phyloP scores from a whole-genome alignment of 1,140 invertebrate species.

The Lucilia cuprina region DNA sequence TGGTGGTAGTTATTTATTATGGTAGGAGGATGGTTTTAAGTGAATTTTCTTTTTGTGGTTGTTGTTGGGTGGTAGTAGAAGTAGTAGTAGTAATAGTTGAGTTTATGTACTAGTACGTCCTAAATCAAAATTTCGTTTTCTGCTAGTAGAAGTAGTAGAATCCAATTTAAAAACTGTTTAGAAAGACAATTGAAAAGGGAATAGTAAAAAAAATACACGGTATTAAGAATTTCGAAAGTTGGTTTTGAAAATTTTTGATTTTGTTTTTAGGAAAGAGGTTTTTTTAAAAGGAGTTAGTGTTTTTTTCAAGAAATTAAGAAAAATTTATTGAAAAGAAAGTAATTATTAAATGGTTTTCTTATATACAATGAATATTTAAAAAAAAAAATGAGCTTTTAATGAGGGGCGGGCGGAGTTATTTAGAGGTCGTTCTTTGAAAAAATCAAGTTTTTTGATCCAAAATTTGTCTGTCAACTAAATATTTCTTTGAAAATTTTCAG shows the following conservation, averaged over 20 bases:
- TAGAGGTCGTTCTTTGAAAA: no score
- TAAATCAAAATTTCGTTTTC: conserved; percentile 17
- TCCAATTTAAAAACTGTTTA: conserved; percentile 30
- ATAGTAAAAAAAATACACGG: conserved; percentile 25
- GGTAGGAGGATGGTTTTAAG: neutral
- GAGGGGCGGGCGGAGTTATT: no score
- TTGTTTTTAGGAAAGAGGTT: neutral
- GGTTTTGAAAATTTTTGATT: neutral
- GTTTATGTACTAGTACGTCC: conserved; percentile 5
- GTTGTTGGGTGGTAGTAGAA: neutral
- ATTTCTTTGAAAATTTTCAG: no score
- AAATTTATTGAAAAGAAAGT: no score
- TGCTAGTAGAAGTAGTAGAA: neutral
- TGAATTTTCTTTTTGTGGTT: neutral
- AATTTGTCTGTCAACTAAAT: no score
- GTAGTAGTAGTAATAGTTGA: neutral
- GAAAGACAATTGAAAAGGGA: conserved; percentile 9
- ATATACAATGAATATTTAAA: no score
- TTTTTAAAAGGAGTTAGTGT: neutral
- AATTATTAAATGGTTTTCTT: no score
- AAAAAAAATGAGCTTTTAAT: no score
- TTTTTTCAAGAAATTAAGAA: neutral
- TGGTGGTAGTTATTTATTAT: neutral
- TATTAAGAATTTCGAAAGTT: neutral
- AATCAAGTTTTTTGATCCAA: no score